phyloP scores from a whole-genome alignment of 2,797 vertebrate species.

The Myripristis murdjan region DNA sequence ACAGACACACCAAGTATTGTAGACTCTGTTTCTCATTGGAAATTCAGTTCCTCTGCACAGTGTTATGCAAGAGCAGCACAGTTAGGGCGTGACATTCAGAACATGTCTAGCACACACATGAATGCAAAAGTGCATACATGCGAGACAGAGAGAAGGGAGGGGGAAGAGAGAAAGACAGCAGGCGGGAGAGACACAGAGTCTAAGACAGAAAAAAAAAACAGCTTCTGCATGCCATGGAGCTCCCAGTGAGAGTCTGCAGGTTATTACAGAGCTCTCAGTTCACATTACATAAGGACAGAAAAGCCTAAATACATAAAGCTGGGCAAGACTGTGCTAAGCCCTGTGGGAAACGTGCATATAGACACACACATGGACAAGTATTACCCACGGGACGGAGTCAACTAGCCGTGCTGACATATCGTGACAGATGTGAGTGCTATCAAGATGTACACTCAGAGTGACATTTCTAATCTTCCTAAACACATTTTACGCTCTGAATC shows the following conservation, averaged over 20 bases:
- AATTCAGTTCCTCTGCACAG: constrained; percentile 52
- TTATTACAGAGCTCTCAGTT: constrained; percentile 29
- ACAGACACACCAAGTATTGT: constrained; percentile 41
- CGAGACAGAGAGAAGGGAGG: neutral
- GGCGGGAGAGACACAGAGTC: neutral
- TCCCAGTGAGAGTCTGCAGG: constrained; percentile 45
- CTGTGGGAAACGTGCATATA: constrained; percentile 64
- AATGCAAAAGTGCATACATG: constrained; percentile 21
- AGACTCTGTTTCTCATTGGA: constrained; percentile 43
- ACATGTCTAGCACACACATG: constrained; percentile 26
- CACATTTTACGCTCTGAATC: constrained; percentile 26
- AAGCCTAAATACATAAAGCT: constrained; percentile 36
- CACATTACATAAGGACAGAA: constrained; percentile 57
- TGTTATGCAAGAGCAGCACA: constrained; percentile 60
- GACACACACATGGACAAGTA: neutral
- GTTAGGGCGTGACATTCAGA: constrained; percentile 50
- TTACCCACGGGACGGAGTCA: constrained; percentile 25
- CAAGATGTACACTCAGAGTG: no score
- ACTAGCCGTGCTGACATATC: constrained; percentile 8
- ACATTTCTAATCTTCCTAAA: constrained; percentile 14
- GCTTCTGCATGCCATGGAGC: constrained; percentile 6
- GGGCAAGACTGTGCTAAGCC: constrained; percentile 40
- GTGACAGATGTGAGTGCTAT: neutral
- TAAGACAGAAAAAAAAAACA: neutral
- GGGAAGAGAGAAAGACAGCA: neutral